Base-by-base conservation (phyloP, 2,797 vertebrate species). In the Muscicapa striata region DNA sequence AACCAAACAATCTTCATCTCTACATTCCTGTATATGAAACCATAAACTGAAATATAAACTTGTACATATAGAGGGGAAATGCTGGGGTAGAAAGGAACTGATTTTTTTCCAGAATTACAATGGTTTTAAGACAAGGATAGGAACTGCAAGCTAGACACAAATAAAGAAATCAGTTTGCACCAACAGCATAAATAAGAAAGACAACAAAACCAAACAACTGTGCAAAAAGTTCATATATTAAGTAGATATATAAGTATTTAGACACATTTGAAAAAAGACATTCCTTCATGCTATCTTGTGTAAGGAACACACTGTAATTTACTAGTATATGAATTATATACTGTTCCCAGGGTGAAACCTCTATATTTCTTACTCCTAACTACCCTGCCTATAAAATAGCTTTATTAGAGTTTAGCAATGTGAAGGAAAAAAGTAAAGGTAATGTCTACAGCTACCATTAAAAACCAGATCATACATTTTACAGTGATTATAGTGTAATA, bases 101-200 rank as follows among this genome's bases (percentile, higher is more conserved):
- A 78, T 74, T 93, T 94, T 95, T 94, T 92, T 95, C 93, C 83
- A 96, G 92, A 94, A 91, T 96, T 94, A 94, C 79, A 95, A 69
- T 34, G 62, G 69, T 38, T 58, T 92, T 90, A 96, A 89, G 76
- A 87, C 26, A 93, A 74, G 76, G 34, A 66, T 67, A 89, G 84
- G 75, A 96, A 94, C 34, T 23, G 64, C 41, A 91, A 94, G 80
- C 55, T 94, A 93, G 78, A 87, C 91, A 84, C 87, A 72, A 22
- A 58, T 21, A 85, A 97, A 96, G 84, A 96, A 95, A 93, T 92
- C 79, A 89, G 79, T 97, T 96, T 67, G 92, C 95, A 97, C 57
- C 91, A 96, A 93, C 82, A 73, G 86, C 96, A 95, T 91, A 96
- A 97, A 96, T 40, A 94, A 88, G 89, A 97, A 96, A 94, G 77